phyloP scores from a whole-genome alignment of 2,113 vertebrate genomes.

The Xenopus borealis region DNA sequence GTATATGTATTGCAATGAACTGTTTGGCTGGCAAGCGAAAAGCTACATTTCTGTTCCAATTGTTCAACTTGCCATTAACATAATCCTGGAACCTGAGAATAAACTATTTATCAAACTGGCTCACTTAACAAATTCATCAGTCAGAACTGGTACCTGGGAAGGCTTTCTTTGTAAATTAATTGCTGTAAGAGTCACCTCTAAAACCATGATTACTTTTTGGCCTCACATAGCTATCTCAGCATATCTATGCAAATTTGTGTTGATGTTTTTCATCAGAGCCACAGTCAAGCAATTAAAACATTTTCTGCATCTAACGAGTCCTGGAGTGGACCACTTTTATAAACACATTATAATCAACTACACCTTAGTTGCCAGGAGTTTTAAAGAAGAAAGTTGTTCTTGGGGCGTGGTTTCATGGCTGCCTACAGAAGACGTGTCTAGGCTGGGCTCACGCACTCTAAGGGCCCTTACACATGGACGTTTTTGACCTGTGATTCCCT shows the following conservation, averaged over 20 bases:
- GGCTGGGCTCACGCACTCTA: too few relatives aligned
- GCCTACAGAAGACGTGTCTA: too few relatives aligned
- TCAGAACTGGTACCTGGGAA: conserved; percentile 29
- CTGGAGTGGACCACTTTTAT: background rate
- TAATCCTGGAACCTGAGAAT: conserved; percentile 29
- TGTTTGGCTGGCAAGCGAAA: conserved; percentile 14
- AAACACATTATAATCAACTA: background rate
- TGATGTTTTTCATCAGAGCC: conserved; percentile 13
- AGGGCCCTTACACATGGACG: too few relatives aligned
- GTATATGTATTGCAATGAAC: background rate
- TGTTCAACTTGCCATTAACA: conserved; percentile 22
- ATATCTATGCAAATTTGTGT: background rate
- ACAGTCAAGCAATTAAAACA: conserved; percentile 1
- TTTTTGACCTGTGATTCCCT: too few relatives aligned
- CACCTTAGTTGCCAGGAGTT: background rate
- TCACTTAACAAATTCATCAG: conserved; percentile 32
- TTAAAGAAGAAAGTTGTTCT: too few relatives aligned
- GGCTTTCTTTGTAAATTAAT: conserved; percentile 28
- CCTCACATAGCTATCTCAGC: conserved; percentile 5
- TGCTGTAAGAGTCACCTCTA: conserved; percentile 30
- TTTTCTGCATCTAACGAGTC: background rate
- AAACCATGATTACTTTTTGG: conserved; percentile 30
- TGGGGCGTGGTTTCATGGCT: too few relatives aligned
- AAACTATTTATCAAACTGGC: conserved; percentile 40
- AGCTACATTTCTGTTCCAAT: conserved; percentile 2